Base-by-base conservation (phyloP, 2,113 vertebrate species). In the Rutilus rutilus region DNA sequence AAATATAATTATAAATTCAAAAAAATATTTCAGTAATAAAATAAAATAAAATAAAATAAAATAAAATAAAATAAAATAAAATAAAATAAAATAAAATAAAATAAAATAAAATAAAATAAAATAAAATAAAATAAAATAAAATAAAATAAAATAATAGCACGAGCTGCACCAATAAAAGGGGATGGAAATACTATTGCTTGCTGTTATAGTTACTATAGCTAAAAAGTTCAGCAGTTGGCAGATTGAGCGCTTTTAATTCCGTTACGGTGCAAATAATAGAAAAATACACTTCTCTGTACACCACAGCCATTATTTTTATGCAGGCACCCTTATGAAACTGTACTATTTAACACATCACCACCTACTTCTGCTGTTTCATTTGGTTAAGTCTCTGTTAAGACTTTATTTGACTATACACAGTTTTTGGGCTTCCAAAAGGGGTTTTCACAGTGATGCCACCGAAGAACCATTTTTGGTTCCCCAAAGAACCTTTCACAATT, bases 271-370 rank as follows among this genome's bases (percentile, higher is more conserved):
- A 62, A 39, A 79, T 79, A 79, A 45, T 25, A 59, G 2, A 36
- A 78, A 9, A 78, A 39, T 39, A 25, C 57, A 42, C 42, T 25
- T 25, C 59, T 62, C 14, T 27, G 19, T 14, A 80, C 39, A 62
- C 57, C 39, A 14, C 14, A 17, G 14, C n/a, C 23, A 62, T 80
- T 62, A n/a, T 64, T 45, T 80, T 80, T 80, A 80, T 64, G 21
- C 78, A 80, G 33, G 30, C 21, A 39, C 7, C 30, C 27, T 42
- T 39, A 64, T 39, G 23, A 42, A 59, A 39, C 52, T 74, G 33
- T 57, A 85, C 30, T 42, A 25, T 85, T n/a, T 36, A 54, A 54
- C 67, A 73, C 36, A 42, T 64, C 27, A 15, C 33, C 39, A 64
- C 78, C 39, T 71, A 27, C 30, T 57, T 33, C 64, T 73, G 54